Base-by-base conservation (phyloP, 1,140 invertebrate genomes). In the Euwallacea fornicatus region DNA sequence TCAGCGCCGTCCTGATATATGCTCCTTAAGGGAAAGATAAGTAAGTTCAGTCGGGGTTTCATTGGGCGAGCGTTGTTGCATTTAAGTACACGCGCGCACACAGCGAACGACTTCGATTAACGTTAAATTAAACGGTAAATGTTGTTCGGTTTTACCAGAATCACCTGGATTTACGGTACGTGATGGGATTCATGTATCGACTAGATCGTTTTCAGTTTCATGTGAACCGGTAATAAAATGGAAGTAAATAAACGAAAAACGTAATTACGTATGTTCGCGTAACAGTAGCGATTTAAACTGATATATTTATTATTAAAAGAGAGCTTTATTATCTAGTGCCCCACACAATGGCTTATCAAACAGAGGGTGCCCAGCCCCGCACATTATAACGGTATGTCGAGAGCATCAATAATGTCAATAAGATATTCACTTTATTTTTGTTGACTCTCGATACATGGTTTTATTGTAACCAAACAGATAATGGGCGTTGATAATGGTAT, bases 301-400 rank as follows among this genome's bases (percentile, higher is more conserved):
- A 58, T 58, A 58, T 16, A 58, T 58, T 58, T 58, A 58, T 58
- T 58, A 58, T 58, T 58, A n/a, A 50, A 47, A 63, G 10, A 47
- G 13, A 67, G 63, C 42, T 74, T 69, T 72, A 72, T 74, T 70
- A 68, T 72, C 66, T 72, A 73, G 71, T 74, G 71, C 62, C 55
- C 71, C 70, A 69, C 63, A 75, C 71, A 75, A 75, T 75, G 71
- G 73, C 66, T 75, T 67, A 64, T 75, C 73, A 75, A 75, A 75
- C 66, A 73, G 68, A 74, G 71, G 71, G 71, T 58, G 62, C 46
- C 59, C 46, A 58, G 42, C 21, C 50, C 11, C 13, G 54, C 42
- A 53, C 42, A 53, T 66, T 60, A 42, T 41, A 59, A 55, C 67
- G 71, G 71, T 74, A 65, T 59, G 66, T 54, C 71, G 69, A 74